Conservation (phyloP, 2,797 vertebrate genomes). For the Neoniphon sammara region DNA sequence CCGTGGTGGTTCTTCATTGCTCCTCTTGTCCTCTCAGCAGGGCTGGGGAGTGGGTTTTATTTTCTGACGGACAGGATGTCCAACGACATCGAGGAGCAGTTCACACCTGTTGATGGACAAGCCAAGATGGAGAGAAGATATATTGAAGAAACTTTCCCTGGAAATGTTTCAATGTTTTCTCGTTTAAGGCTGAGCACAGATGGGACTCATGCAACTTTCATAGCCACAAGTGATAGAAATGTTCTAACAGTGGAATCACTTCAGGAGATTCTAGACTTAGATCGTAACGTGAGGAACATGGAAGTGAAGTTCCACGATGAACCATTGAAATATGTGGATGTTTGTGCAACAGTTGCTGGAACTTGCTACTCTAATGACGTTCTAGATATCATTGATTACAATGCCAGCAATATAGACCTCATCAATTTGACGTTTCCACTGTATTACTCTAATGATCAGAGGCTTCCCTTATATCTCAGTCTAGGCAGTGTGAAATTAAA, state of each 20-base stretch:
- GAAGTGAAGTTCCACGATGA: background rate
- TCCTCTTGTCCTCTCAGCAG: constrained; percentile 74
- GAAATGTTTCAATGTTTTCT: constrained; percentile 80
- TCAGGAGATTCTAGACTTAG: constrained; percentile 75
- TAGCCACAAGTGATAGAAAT: constrained; percentile 62
- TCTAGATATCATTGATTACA: constrained; percentile 57
- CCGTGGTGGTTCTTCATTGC: constrained; percentile 81
- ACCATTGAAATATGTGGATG: constrained; percentile 57
- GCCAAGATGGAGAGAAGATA: constrained; percentile 86
- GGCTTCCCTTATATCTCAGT: constrained; percentile 60
- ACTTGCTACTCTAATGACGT: constrained; percentile 79
- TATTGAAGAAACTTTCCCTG: constrained; percentile 77
- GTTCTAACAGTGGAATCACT: constrained; percentile 73
- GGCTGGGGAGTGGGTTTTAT: constrained; percentile 82
- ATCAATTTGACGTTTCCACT: constrained; percentile 67
- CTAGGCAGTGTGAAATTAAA: constrained; percentile 69
- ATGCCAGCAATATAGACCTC: constrained; percentile 25
- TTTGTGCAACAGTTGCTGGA: constrained; percentile 74
- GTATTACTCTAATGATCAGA: constrained; percentile 16
- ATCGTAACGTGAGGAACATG: constrained; percentile 71
- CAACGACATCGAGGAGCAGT: constrained; percentile 84
- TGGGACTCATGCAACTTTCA: constrained; percentile 73
- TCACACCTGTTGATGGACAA: constrained; percentile 81
- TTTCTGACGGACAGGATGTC: constrained; percentile 69
- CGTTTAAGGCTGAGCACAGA: constrained; percentile 76